Evolutionary conservation across 2,113 vertebrate species (phyloP), one percentile per base, ranked within the genome.

Genomic region (Motacilla tschutschensis): DNA sequence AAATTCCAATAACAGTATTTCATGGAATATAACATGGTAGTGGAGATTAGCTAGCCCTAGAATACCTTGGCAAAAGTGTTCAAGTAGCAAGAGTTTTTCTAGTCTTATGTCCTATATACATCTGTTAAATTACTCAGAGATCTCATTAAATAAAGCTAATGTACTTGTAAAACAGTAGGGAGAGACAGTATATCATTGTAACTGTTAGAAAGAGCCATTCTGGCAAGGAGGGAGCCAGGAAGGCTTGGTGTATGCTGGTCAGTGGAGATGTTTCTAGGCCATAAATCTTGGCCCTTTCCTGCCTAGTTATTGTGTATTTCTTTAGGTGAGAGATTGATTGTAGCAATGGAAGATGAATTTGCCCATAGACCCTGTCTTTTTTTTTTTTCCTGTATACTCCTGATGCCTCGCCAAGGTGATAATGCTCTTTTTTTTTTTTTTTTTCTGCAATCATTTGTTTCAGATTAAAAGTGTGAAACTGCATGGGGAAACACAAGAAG

Each of bases 281-380:
- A 99, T 99, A 99, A 99, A 99, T 99, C 99, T 99, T 98, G 97
- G 96, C 98, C 98, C 98, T 97, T 99, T 98, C 98, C 98, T 98
- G 98, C 98, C 98, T 99, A 98, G 98, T 99, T 99, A 99, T 98
- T 99, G 98, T 99, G 98, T 99, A 98, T 99, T 99, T 99, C 98
- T 99, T 98, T 98, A 98, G 98, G 98, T 98, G 98, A 98, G 98
- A 99, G 98, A 99, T 99, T 99, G 99, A 99, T 99, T 98, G 99
- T 98, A 98, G 98, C 98, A 98, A 97, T 95, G 91, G 97, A 98
- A 99, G 98, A 99, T 99, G 98, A 98, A 99, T 99, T 98, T 98
- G 98, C 98, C 97, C 98, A 96, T 96, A 97, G 98, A 98, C 98
- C 97, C 97, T 98, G 98, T 97, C 97, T 97, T 94, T 97, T 95